These are phyloP conservation scores for Triplophysa siluroides DNA, from an alignment of 2,113 vertebrate species.

Conservation along the genomic window DNA sequence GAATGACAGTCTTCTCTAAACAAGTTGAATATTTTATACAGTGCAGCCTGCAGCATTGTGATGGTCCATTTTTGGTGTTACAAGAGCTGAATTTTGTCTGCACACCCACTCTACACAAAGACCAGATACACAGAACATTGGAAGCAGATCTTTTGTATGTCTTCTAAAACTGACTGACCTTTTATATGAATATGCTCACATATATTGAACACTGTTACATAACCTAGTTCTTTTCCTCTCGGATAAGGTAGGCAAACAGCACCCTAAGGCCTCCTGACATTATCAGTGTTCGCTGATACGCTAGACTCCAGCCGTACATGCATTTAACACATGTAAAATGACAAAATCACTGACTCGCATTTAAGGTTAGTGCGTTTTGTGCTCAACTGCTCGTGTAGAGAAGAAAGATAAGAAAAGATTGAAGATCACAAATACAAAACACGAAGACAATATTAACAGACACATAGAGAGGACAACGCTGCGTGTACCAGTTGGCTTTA, in stretches of 20 bases:
- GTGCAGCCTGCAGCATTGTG: not conserved
- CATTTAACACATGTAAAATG: not conserved
- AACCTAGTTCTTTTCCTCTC: not conserved
- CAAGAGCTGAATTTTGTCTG: no score
- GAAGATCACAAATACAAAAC: not conserved
- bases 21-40: not conserved
- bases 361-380: no score
- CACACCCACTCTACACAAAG: not conserved
- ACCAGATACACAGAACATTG: not conserved
- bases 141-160: not conserved
- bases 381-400: no score
- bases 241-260: constrained; percentile 21
- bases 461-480: not conserved
- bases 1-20: no score
- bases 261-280: not conserved
- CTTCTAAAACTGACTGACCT: not conserved
- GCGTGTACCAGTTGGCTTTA: not conserved
- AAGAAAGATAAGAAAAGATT: not conserved
- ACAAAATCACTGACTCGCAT: no score
- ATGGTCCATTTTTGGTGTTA: not conserved
- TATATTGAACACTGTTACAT: not conserved
- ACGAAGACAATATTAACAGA: not conserved
- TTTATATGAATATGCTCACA: not conserved
- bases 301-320: not conserved
- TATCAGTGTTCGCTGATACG: constrained; percentile 25